Evolutionary conservation across 2,888 invertebrate species (phyloP).

Genomic region (Tetragonisca angustula): DNA sequence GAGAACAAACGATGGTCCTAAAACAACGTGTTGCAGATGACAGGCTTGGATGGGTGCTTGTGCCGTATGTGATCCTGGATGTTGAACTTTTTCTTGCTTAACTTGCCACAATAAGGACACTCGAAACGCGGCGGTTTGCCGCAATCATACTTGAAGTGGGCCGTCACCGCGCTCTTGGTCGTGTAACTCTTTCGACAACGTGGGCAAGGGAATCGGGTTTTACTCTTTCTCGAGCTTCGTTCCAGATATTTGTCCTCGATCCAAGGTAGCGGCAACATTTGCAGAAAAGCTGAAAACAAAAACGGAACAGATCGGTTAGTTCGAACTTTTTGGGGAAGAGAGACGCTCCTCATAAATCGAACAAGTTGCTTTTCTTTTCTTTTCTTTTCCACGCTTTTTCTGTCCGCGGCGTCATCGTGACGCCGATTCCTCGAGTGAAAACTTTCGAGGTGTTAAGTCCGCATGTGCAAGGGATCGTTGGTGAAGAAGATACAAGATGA

Average conservation of each 20-base stretch:
- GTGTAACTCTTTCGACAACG: constrained; percentile 79
- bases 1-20: constrained; percentile 38
- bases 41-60: constrained; percentile 75
- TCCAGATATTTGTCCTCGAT: constrained; percentile 66
- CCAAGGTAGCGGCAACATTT: constrained; percentile 70
- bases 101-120: constrained; percentile 82
- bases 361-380: neutral
- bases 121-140: constrained; percentile 80
- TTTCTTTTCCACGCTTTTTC: constrained; percentile 8
- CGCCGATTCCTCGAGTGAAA: neutral
- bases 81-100: constrained; percentile 80
- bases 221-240: constrained; percentile 57
- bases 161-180: constrained; percentile 77
- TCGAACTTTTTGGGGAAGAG: neutral
- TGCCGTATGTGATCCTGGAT: constrained; percentile 79
- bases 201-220: constrained; percentile 75
- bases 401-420: neutral
- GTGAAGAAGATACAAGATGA: neutral
- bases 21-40: constrained; percentile 75
- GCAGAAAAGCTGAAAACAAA: constrained; percentile 74
- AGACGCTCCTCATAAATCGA: neutral
- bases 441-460: neutral
- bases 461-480: neutral
- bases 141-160: constrained; percentile 83
- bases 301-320: constrained; percentile 59